Conservation (phyloP, 2,888 invertebrate genomes). For the Malacosoma neustria region DNA sequence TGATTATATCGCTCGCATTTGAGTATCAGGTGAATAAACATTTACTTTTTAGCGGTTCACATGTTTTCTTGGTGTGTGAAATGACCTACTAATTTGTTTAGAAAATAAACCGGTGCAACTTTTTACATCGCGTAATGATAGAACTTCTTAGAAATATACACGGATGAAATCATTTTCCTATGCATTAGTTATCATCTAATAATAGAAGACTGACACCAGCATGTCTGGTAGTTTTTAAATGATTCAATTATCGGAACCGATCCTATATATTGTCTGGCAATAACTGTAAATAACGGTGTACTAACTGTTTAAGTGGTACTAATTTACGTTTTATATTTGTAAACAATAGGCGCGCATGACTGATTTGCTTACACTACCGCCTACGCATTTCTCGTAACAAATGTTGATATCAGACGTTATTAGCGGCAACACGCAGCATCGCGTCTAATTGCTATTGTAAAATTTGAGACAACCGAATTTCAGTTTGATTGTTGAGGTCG, state of each 20-base stretch:
- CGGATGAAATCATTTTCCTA: too few species aligned
- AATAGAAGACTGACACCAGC: slow-evolving; percentile 1
- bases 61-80: too few species aligned
- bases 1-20: too few species aligned
- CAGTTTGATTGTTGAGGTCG: background rate
- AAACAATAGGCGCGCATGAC: slow-evolving; percentile 32
- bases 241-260: background rate
- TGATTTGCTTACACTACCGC: slow-evolving; percentile 35
- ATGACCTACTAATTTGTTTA: too few species aligned
- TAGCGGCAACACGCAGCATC: background rate
- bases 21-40: too few species aligned
- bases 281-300: slow-evolving; percentile 5
- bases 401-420: background rate
- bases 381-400: slow-evolving; percentile 17
- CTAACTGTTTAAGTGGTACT: slow-evolving; percentile 19
- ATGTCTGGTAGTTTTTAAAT: background rate
- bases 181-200: background rate
- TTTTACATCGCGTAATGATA: too few species aligned
- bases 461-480: background rate
- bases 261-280: slow-evolving; percentile 2
- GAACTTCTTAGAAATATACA: too few species aligned
- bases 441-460: background rate
- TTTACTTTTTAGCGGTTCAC: too few species aligned
- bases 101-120: too few species aligned
- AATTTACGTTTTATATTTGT: slow-evolving; percentile 35